These are phyloP conservation scores for Luscinia megarhynchos DNA, from an alignment of 2,797 vertebrate species.

Conservation along the genomic window DNA sequence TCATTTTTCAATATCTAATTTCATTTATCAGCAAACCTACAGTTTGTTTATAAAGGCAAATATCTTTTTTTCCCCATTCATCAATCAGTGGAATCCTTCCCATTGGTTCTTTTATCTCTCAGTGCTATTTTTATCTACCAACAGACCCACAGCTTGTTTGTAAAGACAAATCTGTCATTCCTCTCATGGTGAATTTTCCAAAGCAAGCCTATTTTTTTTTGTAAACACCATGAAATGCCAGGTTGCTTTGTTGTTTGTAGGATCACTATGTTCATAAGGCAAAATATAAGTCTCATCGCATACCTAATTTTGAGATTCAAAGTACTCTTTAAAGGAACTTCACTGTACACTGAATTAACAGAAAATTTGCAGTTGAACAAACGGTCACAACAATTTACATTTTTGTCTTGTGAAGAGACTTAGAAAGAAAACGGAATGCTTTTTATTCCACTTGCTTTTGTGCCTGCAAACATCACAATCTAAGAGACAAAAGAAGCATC, in stretches of 20 bases:
- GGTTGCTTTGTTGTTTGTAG: neutral
- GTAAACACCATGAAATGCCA: neutral
- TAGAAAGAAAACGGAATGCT: neutral
- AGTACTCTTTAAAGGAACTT: neutral
- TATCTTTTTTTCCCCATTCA: too few relatives aligned
- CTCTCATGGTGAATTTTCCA: neutral
- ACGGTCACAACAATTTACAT: neutral
- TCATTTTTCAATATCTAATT: too few relatives aligned
- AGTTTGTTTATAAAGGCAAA: too few relatives aligned
- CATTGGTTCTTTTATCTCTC: too few relatives aligned
- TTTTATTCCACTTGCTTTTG: neutral
- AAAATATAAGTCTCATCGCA: neutral
- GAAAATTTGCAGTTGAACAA: neutral
- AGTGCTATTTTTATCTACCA: too few relatives aligned
- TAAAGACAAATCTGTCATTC: too few relatives aligned
- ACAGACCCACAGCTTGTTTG: too few relatives aligned
- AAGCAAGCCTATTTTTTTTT: neutral
- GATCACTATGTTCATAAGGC: neutral
- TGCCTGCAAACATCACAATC: neutral
- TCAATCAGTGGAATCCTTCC: too few relatives aligned
- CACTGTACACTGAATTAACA: neutral
- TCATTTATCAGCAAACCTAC: too few relatives aligned
- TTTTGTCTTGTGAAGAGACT: neutral
- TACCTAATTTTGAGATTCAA: neutral
- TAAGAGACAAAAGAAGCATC: neutral